Evolutionary conservation across 2,888 invertebrate species (phyloP).

Genomic region (Eupithecia insigniata): DNA sequence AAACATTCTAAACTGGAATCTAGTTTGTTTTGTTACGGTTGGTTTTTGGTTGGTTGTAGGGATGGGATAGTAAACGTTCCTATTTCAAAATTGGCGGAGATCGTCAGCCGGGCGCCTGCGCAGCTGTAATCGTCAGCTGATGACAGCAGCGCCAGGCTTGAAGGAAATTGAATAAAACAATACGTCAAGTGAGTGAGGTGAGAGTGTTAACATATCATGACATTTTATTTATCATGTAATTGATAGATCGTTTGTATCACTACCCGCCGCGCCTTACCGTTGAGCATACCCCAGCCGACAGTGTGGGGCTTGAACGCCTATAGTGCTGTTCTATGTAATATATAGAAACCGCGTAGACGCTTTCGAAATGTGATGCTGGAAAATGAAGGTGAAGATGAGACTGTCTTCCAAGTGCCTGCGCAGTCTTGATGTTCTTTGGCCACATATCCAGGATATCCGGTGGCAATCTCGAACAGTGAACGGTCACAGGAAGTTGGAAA

Average conservation of each 20-base stretch:
- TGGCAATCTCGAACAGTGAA: too few relatives aligned
- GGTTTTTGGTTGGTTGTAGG: slow-evolving; percentile 48
- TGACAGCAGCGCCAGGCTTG: slow-evolving; percentile 50
- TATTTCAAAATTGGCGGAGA: slow-evolving; percentile 67
- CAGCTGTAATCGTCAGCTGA: slow-evolving; percentile 63
- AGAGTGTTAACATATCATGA: slow-evolving; percentile 20
- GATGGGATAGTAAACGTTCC: slow-evolving; percentile 57
- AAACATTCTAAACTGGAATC: slow-evolving; percentile 48
- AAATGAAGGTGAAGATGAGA: too few relatives aligned
- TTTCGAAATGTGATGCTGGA: too few relatives aligned
- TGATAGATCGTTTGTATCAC: not conserved
- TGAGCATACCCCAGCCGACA: too few relatives aligned
- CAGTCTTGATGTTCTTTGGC: too few relatives aligned
- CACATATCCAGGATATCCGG: too few relatives aligned
- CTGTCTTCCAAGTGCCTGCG: too few relatives aligned
- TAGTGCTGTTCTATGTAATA: too few relatives aligned
- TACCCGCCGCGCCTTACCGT: not conserved
- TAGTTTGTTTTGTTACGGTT: slow-evolving; percentile 52
- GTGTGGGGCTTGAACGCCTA: too few relatives aligned
- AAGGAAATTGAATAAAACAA: slow-evolving; percentile 41
- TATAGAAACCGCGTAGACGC: too few relatives aligned
- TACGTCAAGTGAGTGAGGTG: slow-evolving; percentile 33
- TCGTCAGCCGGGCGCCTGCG: slow-evolving; percentile 68
- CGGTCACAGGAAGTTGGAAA: too few relatives aligned
- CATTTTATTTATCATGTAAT: not conserved